Conservation (phyloP, 2,113 vertebrate genomes). For the Psettodes erumei region DNA sequence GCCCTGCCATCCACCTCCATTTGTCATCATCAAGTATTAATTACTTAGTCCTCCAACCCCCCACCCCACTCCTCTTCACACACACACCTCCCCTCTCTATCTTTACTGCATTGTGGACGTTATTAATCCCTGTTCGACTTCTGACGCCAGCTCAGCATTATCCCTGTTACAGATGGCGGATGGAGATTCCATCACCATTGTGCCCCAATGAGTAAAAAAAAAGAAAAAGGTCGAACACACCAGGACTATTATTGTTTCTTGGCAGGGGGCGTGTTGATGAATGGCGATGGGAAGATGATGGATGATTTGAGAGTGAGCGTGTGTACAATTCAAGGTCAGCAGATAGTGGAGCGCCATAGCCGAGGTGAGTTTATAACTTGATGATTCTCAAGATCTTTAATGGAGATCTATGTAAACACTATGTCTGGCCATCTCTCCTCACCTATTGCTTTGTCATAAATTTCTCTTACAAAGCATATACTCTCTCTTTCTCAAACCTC, state of each 20-base stretch:
- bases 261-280: slow-evolving; percentile 53
- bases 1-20: slow-evolving; percentile 65
- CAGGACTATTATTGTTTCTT: slow-evolving; percentile 58
- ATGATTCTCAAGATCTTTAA: slow-evolving; percentile 51
- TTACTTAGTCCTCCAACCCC: slow-evolving; percentile 66
- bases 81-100: slow-evolving; percentile 42
- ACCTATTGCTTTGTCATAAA: slow-evolving; percentile 40
- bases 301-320: slow-evolving; percentile 58
- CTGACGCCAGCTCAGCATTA: slow-evolving; percentile 71
- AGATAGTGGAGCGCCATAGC: slow-evolving; percentile 33
- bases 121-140: slow-evolving; percentile 71
- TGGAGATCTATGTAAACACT: slow-evolving; percentile 44
- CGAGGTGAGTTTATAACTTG: slow-evolving; percentile 34
- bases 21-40: slow-evolving; percentile 81
- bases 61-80: slow-evolving; percentile 45
- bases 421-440: background rate
- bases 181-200: slow-evolving; percentile 57
- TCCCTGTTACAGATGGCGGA: slow-evolving; percentile 56
- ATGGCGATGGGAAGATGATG: slow-evolving; percentile 56
- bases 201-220: slow-evolving; percentile 34
- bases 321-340: slow-evolving; percentile 63
- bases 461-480: slow-evolving; percentile 14
- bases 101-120: slow-evolving; percentile 43
- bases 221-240: slow-evolving; percentile 55
- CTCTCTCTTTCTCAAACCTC: background rate